These are phyloP conservation scores for Ganaspis sp. DNA, from an alignment of 1,140 invertebrate species.

Conservation along the genomic window DNA sequence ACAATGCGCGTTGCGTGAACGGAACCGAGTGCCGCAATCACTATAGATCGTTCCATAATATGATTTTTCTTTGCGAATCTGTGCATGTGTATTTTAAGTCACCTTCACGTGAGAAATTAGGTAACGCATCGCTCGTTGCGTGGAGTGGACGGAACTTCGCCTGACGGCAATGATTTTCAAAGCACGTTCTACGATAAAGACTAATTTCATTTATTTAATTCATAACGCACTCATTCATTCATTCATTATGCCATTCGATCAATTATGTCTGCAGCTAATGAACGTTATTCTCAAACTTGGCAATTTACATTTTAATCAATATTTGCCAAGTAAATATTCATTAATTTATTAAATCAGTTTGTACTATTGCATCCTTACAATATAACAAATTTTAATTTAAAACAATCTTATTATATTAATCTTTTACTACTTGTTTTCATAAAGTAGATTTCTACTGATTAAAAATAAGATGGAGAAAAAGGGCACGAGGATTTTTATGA, in stretches of 20 bases:
- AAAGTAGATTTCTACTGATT: no score
- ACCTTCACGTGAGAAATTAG: slow-evolving; percentile 55
- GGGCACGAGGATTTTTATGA: no score
- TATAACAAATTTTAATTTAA: no score
- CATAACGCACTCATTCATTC: not conserved
- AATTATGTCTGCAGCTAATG: not conserved
- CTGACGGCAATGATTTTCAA: slow-evolving; percentile 34
- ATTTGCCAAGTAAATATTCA: no score
- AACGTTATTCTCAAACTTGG: not conserved
- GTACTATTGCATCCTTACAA: no score
- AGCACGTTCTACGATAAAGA: slow-evolving; percentile 31
- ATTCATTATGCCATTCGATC: not conserved
- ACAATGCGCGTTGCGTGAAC: slow-evolving; percentile 56
- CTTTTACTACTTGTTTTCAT: no score
- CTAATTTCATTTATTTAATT: not conserved
- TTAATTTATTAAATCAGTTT: no score
- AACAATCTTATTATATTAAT: no score
- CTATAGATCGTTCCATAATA: slow-evolving; percentile 16
- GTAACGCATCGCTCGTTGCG: slow-evolving; percentile 58
- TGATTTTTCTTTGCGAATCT: not conserved
- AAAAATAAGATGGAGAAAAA: no score
- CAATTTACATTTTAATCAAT: not conserved
- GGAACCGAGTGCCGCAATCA: slow-evolving; percentile 40
- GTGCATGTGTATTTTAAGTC: slow-evolving; percentile 49
- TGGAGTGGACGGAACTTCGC: slow-evolving; percentile 49